phyloP scores from a whole-genome alignment of 2,797 vertebrate genomes.

The Catharus ustulatus region DNA sequence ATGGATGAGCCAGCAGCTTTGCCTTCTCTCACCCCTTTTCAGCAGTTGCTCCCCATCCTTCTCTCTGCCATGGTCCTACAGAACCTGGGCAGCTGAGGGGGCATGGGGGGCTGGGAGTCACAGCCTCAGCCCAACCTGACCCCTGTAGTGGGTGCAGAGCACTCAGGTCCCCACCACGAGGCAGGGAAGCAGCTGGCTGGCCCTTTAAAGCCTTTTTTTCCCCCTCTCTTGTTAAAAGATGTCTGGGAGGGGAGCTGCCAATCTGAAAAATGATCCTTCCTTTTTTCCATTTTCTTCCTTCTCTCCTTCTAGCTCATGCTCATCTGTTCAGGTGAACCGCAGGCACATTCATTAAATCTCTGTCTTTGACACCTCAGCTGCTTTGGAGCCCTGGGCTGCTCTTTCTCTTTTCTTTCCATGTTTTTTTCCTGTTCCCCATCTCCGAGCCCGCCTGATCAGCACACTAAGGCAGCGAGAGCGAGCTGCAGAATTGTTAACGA shows the following conservation, averaged over 20 bases:
- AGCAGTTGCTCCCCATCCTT: not conserved
- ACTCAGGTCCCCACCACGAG: accelerated
- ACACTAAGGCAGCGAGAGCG: not conserved
- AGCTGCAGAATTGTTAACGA: constrained; percentile 40
- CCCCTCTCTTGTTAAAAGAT: constrained; percentile 70
- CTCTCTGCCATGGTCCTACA: not conserved
- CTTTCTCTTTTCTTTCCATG: constrained; percentile 10
- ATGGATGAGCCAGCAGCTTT: not conserved
- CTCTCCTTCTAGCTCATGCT: constrained; percentile 73
- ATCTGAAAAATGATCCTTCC: constrained; percentile 83
- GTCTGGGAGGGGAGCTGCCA: constrained; percentile 75
- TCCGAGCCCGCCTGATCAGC: constrained; percentile 62
- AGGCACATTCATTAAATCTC: constrained; percentile 82
- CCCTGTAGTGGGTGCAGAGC: not conserved
- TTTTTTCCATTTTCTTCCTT: constrained; percentile 79
- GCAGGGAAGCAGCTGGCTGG: constrained; percentile 32
- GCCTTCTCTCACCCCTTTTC: not conserved
- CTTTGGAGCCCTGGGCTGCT: constrained; percentile 70
- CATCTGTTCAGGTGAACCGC: constrained; percentile 82
- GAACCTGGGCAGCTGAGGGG: accelerated
- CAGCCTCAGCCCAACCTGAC: not conserved
- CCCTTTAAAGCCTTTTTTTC: constrained; percentile 56
- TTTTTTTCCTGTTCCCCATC: constrained; percentile 23
- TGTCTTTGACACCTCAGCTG: constrained; percentile 77
- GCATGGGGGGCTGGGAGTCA: accelerated